A percentile compares a stretch with the other conserved stretches of the same genome.
These are phyloP conservation scores for Maniola hyperantus DNA, from an alignment of 2,888 invertebrate species.

Conservation along the genomic window DNA sequence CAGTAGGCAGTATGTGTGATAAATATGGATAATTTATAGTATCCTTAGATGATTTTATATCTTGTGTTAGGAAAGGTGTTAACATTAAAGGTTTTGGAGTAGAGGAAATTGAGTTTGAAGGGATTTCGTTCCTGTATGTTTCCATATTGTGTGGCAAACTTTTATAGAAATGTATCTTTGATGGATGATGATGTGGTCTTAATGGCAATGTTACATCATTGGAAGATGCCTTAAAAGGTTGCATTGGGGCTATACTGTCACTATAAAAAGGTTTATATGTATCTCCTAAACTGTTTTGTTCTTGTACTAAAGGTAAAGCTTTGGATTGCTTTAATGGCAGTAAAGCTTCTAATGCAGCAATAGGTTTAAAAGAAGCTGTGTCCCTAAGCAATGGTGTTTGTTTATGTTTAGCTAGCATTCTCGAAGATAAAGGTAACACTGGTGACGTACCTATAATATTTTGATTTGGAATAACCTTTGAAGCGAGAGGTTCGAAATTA, in stretches of 20 bases:
- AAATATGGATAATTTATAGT: neutral
- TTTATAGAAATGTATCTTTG: neutral
- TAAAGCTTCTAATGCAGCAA: too few species aligned
- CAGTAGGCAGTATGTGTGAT: neutral
- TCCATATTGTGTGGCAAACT: neutral
- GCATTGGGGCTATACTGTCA: too few species aligned
- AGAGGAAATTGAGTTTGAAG: neutral
- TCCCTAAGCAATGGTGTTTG: neutral
- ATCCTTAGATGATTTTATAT: neutral
- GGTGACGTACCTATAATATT: neutral
- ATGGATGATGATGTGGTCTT: neutral
- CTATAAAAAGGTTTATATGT: neutral
- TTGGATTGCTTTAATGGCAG: neutral
- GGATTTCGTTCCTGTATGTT: neutral
- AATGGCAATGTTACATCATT: neutral
- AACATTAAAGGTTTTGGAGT: neutral
- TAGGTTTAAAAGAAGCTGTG: neutral
- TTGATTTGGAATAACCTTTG: neutral
- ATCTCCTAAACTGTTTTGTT: neutral
- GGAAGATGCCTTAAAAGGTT: neutral
- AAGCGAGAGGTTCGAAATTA: neutral
- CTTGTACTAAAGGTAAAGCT: neutral
- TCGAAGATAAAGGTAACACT: neutral
- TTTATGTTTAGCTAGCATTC: neutral
- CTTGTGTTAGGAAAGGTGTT: neutral